phyloP scores from a whole-genome alignment of 2,888 invertebrate species.

The Diaphora mendica region DNA sequence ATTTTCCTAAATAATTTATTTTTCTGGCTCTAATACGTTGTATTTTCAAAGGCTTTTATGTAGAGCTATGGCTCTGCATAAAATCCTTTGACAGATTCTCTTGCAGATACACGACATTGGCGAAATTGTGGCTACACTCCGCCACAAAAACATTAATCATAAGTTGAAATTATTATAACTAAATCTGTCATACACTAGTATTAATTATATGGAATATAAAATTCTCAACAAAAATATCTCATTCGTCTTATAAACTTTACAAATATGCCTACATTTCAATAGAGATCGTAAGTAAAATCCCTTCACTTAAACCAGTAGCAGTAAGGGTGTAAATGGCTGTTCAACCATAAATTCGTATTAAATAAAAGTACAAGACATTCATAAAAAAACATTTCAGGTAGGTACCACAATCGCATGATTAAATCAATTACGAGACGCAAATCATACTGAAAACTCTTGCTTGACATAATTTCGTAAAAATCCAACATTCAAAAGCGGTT shows the following conservation, averaged over 20 bases:
- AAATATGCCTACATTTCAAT: not conserved
- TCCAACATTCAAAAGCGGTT: not conserved
- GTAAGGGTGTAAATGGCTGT: not conserved
- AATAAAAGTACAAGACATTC: not conserved
- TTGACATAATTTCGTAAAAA: not conserved
- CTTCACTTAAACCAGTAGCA: not conserved
- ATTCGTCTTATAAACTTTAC: not conserved
- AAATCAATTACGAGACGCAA: not conserved
- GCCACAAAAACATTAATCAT: too few relatives aligned
- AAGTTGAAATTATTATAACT: too few relatives aligned
- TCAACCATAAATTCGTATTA: not conserved
- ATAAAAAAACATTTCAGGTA: not conserved
- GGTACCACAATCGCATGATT: not conserved
- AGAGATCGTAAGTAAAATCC: not conserved
- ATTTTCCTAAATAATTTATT: too few relatives aligned
- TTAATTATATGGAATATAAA: too few relatives aligned
- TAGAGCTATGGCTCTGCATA: too few relatives aligned
- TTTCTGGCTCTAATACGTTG: too few relatives aligned
- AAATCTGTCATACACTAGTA: too few relatives aligned
- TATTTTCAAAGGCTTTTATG: too few relatives aligned
- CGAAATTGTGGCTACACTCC: too few relatives aligned
- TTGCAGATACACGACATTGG: too few relatives aligned
- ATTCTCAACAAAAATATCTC: too few relatives aligned
- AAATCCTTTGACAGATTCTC: too few relatives aligned
- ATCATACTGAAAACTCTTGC: not conserved